Percentiles rank a stretch among this genome's conserved stretches.
Conservation (phyloP, 2,113 vertebrate genomes). For the Lamprotornis superbus region DNA sequence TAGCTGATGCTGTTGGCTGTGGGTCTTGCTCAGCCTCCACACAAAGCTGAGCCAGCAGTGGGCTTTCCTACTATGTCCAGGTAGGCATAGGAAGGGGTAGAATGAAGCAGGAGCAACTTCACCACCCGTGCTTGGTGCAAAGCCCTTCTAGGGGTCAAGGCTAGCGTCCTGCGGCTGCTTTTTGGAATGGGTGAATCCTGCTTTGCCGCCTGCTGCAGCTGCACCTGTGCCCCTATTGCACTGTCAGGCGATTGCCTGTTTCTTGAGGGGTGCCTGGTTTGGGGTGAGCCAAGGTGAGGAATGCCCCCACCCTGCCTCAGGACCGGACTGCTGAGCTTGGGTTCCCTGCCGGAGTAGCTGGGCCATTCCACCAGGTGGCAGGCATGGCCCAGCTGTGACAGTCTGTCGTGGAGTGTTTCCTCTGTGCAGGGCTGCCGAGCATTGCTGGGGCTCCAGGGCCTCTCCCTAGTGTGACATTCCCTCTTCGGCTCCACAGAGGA, state of each 20-base stretch:
- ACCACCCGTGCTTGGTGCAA: fast-evolving
- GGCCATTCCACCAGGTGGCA: conserved; percentile 27
- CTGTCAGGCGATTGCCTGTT: fast-evolving
- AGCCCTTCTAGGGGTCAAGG: fast-evolving
- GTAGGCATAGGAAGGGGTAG: fast-evolving
- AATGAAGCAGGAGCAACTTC: neutral
- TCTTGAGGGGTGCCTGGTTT: no score
- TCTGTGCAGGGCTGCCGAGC: neutral
- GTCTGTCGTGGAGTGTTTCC: neutral
- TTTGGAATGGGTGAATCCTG: fast-evolving
- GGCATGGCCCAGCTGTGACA: neutral
- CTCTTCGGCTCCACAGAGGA: fast-evolving
- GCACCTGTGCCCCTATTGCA: fast-evolving
- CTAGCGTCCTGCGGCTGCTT: fast-evolving
- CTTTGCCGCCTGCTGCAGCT: fast-evolving
- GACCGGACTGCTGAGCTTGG: neutral
- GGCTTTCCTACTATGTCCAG: fast-evolving
- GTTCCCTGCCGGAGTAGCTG: fast-evolving
- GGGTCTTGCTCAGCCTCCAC: neutral
- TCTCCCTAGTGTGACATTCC: fast-evolving
- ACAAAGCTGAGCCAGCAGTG: neutral
- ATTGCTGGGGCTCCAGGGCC: neutral
- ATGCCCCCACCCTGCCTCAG: fast-evolving
- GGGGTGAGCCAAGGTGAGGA: neutral
- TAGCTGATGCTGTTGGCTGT: fast-evolving